These are phyloP conservation scores for Sakesphorus luctuosus DNA, from an alignment of 2,113 vertebrate genomes.

Conservation along the genomic window DNA sequence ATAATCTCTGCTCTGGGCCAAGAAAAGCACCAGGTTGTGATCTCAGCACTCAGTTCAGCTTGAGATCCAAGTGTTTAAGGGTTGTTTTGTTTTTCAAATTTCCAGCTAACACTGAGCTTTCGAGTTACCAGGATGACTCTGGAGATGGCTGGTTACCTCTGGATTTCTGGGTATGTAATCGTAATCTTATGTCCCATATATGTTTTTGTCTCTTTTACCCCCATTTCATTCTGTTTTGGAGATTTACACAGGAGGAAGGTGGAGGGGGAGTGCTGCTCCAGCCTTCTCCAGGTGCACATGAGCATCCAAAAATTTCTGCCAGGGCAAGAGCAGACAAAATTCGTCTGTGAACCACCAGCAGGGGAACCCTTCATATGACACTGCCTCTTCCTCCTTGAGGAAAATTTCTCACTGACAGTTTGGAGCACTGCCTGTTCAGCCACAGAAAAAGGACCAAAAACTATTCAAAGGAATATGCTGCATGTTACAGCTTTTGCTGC, in stretches of 20 bases:
- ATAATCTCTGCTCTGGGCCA: neutral
- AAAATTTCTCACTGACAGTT: neutral
- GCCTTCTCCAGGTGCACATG: neutral
- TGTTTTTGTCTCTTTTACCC: neutral
- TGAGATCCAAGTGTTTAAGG: neutral
- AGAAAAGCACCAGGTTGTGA: neutral
- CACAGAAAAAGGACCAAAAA: neutral
- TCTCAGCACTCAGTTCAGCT: neutral
- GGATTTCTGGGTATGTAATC: neutral
- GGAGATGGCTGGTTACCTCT: neutral
- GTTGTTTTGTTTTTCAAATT: rapidly evolving
- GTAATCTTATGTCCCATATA: neutral
- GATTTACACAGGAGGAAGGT: neutral
- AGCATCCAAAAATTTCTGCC: neutral
- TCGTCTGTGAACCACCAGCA: neutral
- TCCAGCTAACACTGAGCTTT: neutral
- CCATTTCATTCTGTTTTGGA: neutral
- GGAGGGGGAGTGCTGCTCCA: neutral
- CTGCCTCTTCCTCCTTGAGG: neutral
- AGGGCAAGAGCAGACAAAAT: neutral
- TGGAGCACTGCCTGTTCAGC: neutral
- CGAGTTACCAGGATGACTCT: neutral
- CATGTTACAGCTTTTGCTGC: neutral
- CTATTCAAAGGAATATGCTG: neutral
- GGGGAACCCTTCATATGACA: rapidly evolving